Base-by-base conservation (phyloP, 2,113 vertebrate genomes). In the Tragelaphus buxtoni region DNA sequence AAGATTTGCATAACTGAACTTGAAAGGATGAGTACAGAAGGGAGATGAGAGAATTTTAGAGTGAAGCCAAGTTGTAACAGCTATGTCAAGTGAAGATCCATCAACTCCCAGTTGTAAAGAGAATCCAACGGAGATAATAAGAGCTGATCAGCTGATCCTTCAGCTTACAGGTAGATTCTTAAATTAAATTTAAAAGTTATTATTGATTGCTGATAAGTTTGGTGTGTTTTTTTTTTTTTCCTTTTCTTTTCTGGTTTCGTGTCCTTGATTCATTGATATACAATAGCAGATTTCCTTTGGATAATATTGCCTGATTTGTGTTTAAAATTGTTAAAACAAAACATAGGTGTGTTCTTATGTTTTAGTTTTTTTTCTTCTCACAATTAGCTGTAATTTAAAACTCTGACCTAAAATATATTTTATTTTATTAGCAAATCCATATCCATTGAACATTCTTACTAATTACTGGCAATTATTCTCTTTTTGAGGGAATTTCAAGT, bases 371-470 rank as follows among this genome's bases (percentile, higher is more conserved):
- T 42, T 47, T 93, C 56, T 42, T 39, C 32, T 65, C 28, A 84
- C 9, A 83, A 53, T 63, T 77, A 39, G 13, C 24, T 74, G 30
- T 28, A 30, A 84, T 79, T 88, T 76, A 10, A 55, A 83, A 92
- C 42, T 60, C 30, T 81, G 60, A 3, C 80, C 30, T 94, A 51
- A 85, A 92, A 72, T 88, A 61, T 84, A 60, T 91, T 96, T 55
- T 63, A 77, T 1, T 7, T 22, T 60, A 26, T 77, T 93, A 63
- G 16, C 11, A 45, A 56, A 16, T 69, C 11, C 6, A 65, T 53
- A 80, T 51, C 24, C 17, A 28, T 51, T 79, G 20, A 79, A 79
- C 65, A 42, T 58, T 9, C 14, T 93, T 89, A n/a, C 5, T 82
- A 26, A 35, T 42, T 74, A 42, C 28, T 61, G n/a, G 45, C 5